Conservation (phyloP, 2,113 vertebrate genomes). For the Pomatostomus ruficeps region DNA sequence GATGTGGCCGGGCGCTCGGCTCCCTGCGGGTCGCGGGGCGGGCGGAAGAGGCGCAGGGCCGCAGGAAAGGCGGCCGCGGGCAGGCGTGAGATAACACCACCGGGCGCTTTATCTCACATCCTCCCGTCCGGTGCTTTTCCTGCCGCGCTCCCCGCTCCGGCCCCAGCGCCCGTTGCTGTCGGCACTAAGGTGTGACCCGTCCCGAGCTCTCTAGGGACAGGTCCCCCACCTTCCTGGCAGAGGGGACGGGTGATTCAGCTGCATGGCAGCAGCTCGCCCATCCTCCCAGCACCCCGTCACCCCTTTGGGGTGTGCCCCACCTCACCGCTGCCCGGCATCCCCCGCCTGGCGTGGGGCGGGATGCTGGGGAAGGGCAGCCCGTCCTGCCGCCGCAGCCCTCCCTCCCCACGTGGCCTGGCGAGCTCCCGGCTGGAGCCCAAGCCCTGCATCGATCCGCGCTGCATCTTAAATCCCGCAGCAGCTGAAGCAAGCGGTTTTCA, state of each 20-base stretch:
- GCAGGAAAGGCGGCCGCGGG: constrained; percentile 44
- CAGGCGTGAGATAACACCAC: constrained; percentile 7
- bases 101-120: constrained; percentile 55
- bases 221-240: not conserved
- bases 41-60: constrained; percentile 26
- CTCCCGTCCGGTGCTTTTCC: constrained; percentile 42
- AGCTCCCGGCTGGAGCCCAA: constrained; percentile 38
- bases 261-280: not conserved
- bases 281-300: not conserved
- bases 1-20: not conserved
- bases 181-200: not conserved
- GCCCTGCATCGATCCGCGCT: constrained; percentile 37
- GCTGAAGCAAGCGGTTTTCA: constrained; percentile 58
- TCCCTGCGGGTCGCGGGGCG: not conserved
- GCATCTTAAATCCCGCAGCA: constrained; percentile 46
- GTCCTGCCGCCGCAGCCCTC: not conserved
- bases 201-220: not conserved
- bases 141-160: not conserved
- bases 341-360: rapidly evolving
- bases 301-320: not conserved
- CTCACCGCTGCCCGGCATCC: rapidly evolving
- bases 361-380: not conserved
- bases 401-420: not conserved
- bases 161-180: not conserved
- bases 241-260: not conserved